phyloP scores from a whole-genome alignment of 1,140 invertebrate species.

The silkworm (Bombyx mori) region ASM3026992v2 NC_085110.1:12432501-12433000 shows the following conservation, averaged over 20 bases:
- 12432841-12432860: too few species aligned
- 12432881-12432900: too few species aligned
- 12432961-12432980: too few species aligned
- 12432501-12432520: constrained; percentile 13
- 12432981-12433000: too few species aligned
- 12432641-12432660: constrained; percentile 66
- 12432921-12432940: too few species aligned
- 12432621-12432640: constrained; percentile 64
- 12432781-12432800: constrained; percentile 36
- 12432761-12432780: constrained; percentile 62
- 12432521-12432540: constrained; percentile 55
- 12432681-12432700: constrained; percentile 61
- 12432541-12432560: constrained; percentile 66
- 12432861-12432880: too few species aligned
- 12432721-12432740: constrained; percentile 66
- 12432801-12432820: too few species aligned
- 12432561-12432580: constrained; percentile 69
- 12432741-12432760: constrained; percentile 67
- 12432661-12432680: constrained; percentile 57
- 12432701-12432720: constrained; percentile 65
- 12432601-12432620: constrained; percentile 66
- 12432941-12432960: too few species aligned
- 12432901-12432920: too few species aligned
- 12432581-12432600: constrained; percentile 65
- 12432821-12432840: too few species aligned